phyloP scores from a whole-genome alignment of 2,888 invertebrate species.

The Ormyrus rosae region DNA sequence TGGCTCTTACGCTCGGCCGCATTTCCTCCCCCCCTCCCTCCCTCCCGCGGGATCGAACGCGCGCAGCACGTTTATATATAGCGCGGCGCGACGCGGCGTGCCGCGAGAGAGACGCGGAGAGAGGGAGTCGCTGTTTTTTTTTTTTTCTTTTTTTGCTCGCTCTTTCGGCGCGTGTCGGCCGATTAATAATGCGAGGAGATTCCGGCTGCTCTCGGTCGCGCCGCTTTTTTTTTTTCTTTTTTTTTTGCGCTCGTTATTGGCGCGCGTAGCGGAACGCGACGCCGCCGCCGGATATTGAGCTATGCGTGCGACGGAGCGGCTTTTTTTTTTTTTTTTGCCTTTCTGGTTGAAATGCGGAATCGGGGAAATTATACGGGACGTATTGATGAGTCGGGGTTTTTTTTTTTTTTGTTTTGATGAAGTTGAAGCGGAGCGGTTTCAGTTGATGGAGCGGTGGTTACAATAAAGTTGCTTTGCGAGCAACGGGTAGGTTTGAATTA shows the following conservation, averaged over 20 bases:
- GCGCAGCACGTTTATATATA: no score
- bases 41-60: not conserved
- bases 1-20: slow-evolving; percentile 37
- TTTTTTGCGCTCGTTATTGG: slow-evolving; percentile 26
- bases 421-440: no score
- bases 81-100: not conserved
- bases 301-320: no score
- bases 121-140: not conserved
- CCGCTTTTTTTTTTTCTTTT: not conserved
- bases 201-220: not conserved
- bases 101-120: not conserved
- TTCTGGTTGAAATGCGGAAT: no score
- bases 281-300: not conserved
- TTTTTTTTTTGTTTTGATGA: no score
- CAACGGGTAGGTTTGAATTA: no score
- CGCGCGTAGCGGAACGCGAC: not conserved
- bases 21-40: slow-evolving; percentile 14
- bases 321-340: no score
- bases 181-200: no score
- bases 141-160: slow-evolving; percentile 1
- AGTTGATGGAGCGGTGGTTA: no score
- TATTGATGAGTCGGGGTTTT: no score
- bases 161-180: not conserved
- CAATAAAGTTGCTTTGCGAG: no score
- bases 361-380: no score